Evolutionary conservation across 92 coral and sea anemone species (phyloP), one percentile per base, ranked within the genome.

Genomic region (Palythoa grandis): DNA sequence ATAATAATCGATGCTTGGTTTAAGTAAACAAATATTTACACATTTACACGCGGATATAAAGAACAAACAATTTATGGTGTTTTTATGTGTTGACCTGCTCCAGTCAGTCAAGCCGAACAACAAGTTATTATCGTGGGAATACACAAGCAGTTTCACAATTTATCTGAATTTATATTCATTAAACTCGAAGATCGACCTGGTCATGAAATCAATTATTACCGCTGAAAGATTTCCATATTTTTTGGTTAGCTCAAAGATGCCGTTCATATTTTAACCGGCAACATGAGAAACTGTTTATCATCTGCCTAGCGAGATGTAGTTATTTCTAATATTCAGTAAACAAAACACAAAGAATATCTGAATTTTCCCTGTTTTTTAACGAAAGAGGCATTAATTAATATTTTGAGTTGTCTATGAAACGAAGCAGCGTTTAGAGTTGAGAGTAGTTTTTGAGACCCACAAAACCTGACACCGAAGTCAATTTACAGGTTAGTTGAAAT

Each of bases 171-270:
- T 14, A 23, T 22, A 80, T 80, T 80, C 70, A 22, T 47, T 66
- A 66, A 61, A 61, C 11, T 43, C 35, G 4, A 11, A 78, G 52
- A 43, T 43, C 6, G 47, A 61, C 74, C 85, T 65, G 74, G 74
- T 67, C 85, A 52, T 67, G 43, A 80, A 79, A 79, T 22, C 85
- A 80, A 80, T 80, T 80, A 79, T 52, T 60, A 66, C 65, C 70
- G 85, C 63, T 80, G 85, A 80, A 65, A 80, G 85, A 80, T 80
- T 80, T 43, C 85, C 48, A 2, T 67, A 79, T 80, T 63, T 80
- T 80, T 66, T 5, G 17, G 61, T 48, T 66, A 52, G 16, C 50
- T n/a, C n/a, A 35, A 66, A 48, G 60, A 80, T 80, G 73, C 85
- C 85, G 57, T 68, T 80, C 85, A 80, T 80, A 80, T 47, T 66